phyloP scores from a whole-genome alignment of 2,113 vertebrate species.

The Labeo rohita region DNA sequence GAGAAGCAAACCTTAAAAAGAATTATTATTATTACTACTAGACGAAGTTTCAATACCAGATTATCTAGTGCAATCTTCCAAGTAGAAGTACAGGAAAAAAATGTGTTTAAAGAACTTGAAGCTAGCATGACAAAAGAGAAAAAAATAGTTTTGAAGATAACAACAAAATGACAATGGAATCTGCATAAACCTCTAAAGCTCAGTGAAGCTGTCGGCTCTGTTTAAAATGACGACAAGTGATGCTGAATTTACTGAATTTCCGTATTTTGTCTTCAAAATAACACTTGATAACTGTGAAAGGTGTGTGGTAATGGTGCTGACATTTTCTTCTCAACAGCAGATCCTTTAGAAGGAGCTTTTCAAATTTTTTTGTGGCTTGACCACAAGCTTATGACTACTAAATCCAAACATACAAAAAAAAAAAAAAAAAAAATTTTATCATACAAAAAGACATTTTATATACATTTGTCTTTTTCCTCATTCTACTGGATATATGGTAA shows the following conservation, averaged over 20 bases:
- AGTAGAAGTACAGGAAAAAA: conserved; percentile 43
- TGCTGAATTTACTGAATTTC: conserved; percentile 47
- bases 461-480: conserved; percentile 58
- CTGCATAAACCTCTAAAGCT: conserved; percentile 65
- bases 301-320: conserved; percentile 20
- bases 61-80: conserved; percentile 65
- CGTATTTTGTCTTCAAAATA: conserved; percentile 37
- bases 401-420: conserved; percentile 60
- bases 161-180: conserved; percentile 49
- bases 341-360: conserved; percentile 56
- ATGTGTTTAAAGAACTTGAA: conserved; percentile 44
- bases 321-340: conserved; percentile 40
- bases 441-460: conserved; percentile 62
- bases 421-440: conserved; percentile 47
- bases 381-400: conserved; percentile 61
- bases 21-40: conserved; percentile 43
- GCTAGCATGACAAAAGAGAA: conserved; percentile 39
- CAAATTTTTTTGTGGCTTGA: conserved; percentile 52
- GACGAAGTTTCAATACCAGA: conserved; percentile 59
- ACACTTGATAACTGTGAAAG: conserved; percentile 38
- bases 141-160: conserved; percentile 42
- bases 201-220: conserved; percentile 47
- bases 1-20: conserved; percentile 51
- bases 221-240: conserved; percentile 52
- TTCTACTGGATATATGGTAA: conserved; percentile 61